These are phyloP conservation scores for Eurosta solidaginis DNA, from an alignment of 1,140 invertebrate genomes.

Conservation along the genomic window DNA sequence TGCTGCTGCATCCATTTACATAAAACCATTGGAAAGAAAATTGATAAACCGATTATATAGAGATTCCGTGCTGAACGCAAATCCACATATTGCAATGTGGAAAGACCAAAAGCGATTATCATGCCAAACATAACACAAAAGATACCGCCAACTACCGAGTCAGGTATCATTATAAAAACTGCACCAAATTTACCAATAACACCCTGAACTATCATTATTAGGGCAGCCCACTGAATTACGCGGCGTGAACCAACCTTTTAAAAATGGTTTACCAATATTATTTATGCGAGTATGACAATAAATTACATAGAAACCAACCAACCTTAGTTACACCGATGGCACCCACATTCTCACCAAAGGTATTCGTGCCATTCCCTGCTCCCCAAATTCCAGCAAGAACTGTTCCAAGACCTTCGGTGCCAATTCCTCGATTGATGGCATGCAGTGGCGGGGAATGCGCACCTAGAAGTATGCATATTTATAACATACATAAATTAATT, in stretches of 20 bases:
- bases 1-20: slow-evolving; percentile 77
- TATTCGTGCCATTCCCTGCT: slow-evolving; percentile 84
- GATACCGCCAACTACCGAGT: slow-evolving; percentile 85
- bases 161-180: slow-evolving; percentile 85
- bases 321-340: slow-evolving; percentile 79
- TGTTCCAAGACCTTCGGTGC: slow-evolving; percentile 82
- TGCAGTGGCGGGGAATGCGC: slow-evolving; percentile 81
- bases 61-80: slow-evolving; percentile 82
- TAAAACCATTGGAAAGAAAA: slow-evolving; percentile 82
- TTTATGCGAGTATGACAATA: not conserved
- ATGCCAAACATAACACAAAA: slow-evolving; percentile 89
- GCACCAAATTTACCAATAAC: slow-evolving; percentile 83
- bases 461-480: slow-evolving; percentile 59
- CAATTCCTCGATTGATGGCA: slow-evolving; percentile 85
- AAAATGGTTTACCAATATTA: not conserved
- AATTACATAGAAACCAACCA: not conserved
- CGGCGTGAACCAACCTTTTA: slow-evolving; percentile 79
- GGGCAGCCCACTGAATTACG: slow-evolving; percentile 81
- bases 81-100: slow-evolving; percentile 81
- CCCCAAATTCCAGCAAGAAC: slow-evolving; percentile 82
- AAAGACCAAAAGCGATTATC: slow-evolving; percentile 81
- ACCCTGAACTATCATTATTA: slow-evolving; percentile 79
- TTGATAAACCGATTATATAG: slow-evolving; percentile 85
- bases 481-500: not conserved
- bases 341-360: slow-evolving; percentile 88